phyloP scores from a whole-genome alignment of 2,888 invertebrate species.

The Cremastinae sp. region DNA sequence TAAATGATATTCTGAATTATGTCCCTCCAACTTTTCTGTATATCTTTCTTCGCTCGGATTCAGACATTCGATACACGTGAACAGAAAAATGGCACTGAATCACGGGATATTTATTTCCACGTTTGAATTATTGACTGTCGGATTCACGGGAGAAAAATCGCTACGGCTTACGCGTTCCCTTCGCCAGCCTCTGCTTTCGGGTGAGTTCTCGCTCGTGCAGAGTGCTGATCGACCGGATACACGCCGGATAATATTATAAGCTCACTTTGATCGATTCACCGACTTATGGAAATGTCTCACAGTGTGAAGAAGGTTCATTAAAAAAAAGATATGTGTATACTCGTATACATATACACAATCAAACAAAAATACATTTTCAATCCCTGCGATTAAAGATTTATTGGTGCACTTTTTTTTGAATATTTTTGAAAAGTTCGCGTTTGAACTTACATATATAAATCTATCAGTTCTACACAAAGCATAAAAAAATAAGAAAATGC shows the following conservation, averaged over 20 bases:
- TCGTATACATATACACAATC: too few relatives aligned
- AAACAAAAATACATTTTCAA: too few relatives aligned
- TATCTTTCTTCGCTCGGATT: not conserved
- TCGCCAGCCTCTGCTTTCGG: not conserved
- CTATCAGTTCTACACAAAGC: too few relatives aligned
- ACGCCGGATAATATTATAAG: constrained; percentile 18
- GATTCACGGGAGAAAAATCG: constrained; percentile 67
- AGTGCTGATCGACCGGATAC: constrained; percentile 21
- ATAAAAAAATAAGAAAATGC: too few relatives aligned
- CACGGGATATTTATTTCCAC: constrained; percentile 54
- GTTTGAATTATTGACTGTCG: constrained; percentile 73
- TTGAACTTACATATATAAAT: too few relatives aligned
- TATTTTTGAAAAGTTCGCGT: too few relatives aligned
- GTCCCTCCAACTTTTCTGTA: not conserved
- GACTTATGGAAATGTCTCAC: constrained; percentile 3
- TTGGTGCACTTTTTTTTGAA: too few relatives aligned
- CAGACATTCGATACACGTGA: constrained; percentile 33
- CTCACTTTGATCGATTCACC: constrained; percentile 22
- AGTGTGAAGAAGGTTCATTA: not conserved
- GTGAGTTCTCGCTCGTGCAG: constrained; percentile 4
- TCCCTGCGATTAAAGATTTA: too few relatives aligned
- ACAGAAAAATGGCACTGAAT: constrained; percentile 33
- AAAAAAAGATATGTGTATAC: too few relatives aligned
- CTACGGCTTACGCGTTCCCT: constrained; percentile 34
- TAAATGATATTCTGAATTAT: constrained; percentile 6